Percentiles rank a stretch among this genome's conserved stretches.
phyloP scores from a whole-genome alignment of 2,797 vertebrate genomes.

The Pristis pectinata region DNA sequence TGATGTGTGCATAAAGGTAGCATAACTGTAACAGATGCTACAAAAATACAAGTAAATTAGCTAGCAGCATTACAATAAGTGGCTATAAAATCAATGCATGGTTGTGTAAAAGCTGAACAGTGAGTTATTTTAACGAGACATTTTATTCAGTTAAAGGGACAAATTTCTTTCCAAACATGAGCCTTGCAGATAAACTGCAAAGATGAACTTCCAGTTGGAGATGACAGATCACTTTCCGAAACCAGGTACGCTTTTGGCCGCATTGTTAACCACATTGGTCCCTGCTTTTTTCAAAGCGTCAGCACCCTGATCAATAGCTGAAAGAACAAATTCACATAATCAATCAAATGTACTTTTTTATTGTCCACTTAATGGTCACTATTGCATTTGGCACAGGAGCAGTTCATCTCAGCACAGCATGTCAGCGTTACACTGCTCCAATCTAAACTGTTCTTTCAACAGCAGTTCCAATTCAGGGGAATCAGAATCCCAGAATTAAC shows the following conservation, averaged over 20 bases:
- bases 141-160: slow-evolving; percentile 12
- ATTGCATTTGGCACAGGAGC: background rate
- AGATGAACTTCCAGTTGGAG: background rate
- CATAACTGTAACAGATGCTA: background rate
- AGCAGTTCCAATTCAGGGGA: background rate
- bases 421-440: background rate
- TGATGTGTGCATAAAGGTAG: background rate
- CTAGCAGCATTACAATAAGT: background rate
- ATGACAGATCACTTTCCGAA: background rate
- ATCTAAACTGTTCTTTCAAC: background rate
- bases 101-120: background rate
- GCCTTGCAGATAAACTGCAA: background rate
- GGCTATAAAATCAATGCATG: background rate
- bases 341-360: background rate
- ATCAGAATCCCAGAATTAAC: background rate
- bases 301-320: background rate
- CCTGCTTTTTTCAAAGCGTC: background rate
- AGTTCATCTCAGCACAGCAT: background rate
- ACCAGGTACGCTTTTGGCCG: background rate
- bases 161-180: background rate
- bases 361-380: background rate
- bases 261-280: background rate
- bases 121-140: background rate
- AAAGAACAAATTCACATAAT: background rate
- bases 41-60: background rate